Percentiles rank a stretch among this genome's conserved stretches.
These are phyloP conservation scores for Gallinago solitaria DNA, from an alignment of 2,797 vertebrate species.

Conservation along the genomic window DNA sequence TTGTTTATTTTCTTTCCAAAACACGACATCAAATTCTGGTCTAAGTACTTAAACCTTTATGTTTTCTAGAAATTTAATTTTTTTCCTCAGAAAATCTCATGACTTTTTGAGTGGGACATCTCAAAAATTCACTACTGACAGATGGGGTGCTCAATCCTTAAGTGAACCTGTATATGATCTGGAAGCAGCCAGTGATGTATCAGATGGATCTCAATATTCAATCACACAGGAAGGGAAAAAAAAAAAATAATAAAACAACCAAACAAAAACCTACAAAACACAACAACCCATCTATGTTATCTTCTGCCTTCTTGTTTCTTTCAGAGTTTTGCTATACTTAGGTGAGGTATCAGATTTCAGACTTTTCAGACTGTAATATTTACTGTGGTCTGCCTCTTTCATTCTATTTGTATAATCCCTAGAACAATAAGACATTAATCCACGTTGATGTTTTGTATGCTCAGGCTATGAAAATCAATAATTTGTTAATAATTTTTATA, in stretches of 20 bases:
- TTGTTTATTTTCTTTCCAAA: neutral
- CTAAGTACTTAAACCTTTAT: neutral
- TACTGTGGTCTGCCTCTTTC: neutral
- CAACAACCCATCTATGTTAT: neutral
- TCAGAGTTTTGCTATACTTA: neutral
- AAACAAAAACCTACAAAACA: neutral
- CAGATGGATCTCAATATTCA: neutral
- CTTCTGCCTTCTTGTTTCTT: neutral
- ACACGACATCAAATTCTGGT: neutral
- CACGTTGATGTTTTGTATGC: neutral
- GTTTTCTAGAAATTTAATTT: neutral
- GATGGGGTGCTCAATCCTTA: neutral
- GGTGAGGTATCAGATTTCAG: neutral
- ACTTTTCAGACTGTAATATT: neutral
- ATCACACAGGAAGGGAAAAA: neutral
- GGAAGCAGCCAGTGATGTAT: neutral
- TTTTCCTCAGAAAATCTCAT: neutral
- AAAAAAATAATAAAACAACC: neutral
- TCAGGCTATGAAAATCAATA: constrained; percentile 33
- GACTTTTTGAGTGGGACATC: neutral
- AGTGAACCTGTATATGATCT: neutral
- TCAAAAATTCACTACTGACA: neutral
- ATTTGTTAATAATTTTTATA: constrained; percentile 34
- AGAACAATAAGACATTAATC: neutral
- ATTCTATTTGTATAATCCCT: neutral